These are phyloP conservation scores for Dryas iulia DNA, from an alignment of 1,140 invertebrate genomes.

Conservation along the genomic window DNA sequence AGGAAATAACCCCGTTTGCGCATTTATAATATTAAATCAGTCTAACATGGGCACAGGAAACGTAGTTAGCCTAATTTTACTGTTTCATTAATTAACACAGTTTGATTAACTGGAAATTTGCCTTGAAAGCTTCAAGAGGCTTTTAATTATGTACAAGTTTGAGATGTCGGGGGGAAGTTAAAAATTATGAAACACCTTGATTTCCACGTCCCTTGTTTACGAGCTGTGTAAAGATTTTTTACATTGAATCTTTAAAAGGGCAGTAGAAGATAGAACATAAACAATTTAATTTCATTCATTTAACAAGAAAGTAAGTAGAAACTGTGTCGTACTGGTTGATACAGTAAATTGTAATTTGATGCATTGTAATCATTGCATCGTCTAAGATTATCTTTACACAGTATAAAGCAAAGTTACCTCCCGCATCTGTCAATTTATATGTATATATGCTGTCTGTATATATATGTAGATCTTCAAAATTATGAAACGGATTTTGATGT, in stretches of 20 bases:
- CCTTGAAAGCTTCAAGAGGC: background rate
- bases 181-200: background rate
- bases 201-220: background rate
- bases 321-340: too few relatives aligned
- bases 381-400: too few relatives aligned
- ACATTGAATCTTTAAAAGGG: background rate
- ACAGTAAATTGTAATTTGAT: too few relatives aligned
- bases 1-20: background rate
- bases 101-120: conserved; percentile 10
- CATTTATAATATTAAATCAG: background rate
- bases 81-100: conserved; percentile 3
- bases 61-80: background rate
- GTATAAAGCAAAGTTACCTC: too few relatives aligned
- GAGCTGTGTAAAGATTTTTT: background rate
- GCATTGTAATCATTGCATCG: too few relatives aligned
- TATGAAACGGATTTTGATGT: too few relatives aligned
- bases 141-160: conserved; percentile 11
- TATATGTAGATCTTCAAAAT: too few relatives aligned
- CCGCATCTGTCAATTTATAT: too few relatives aligned
- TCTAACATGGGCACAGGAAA: background rate
- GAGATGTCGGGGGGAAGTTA: background rate
- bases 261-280: background rate
- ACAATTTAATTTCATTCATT: background rate
- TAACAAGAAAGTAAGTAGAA: background rate
- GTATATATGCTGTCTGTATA: too few relatives aligned